Base-by-base conservation (phyloP, 2,113 vertebrate genomes). In the Cavia porcellus region DNA sequence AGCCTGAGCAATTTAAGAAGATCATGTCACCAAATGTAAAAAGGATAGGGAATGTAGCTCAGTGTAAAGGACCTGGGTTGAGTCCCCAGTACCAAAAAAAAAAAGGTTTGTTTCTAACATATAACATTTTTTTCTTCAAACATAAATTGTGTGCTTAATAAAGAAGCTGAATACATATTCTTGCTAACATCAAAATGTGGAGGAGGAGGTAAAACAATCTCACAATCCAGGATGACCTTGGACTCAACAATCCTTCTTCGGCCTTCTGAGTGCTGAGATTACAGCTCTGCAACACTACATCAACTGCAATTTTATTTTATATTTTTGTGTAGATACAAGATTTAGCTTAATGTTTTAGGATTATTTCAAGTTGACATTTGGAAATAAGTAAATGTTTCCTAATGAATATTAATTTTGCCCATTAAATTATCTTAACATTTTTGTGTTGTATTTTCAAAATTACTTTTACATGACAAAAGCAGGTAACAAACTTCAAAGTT, bases 361-460 rank as follows among this genome's bases (percentile, higher is more conserved):
- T 75, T 75, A 6, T 32, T 62, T 79, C 15, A 96, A 92, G 45
- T 77, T 55, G 92, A 92, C 92, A 79, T 88, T 91, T 91, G n/a
- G 38, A 82, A 92, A 80, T 55, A 28, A 66, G 28, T 20, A 85
- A 68, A 68, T 70, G 13, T 72, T 24, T 7, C 22, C 35, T 82
- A n/a, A 11, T 74, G 80, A 92, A 84, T 91, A 83, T 45, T 68
- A 85, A 86, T 77, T 20, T 4, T 62, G 64, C 7, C 28, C 17
- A 77, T 82, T 47, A 75, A 74, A 57, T 57, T 17, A 57, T 20
- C 19, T 57, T 57, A 57, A 19, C 50, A 93, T 89, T 87, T 96
- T 89, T 38, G 0, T 30, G 75, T 28, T 42, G 86, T 9, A 15
- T 50, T 77, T 95, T 59, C 42, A n/a, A 81, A 82, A 70, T 79